These are phyloP conservation scores for Gymnorhina tibicen DNA, from an alignment of 2,113 vertebrate species.

Conservation along the genomic window DNA sequence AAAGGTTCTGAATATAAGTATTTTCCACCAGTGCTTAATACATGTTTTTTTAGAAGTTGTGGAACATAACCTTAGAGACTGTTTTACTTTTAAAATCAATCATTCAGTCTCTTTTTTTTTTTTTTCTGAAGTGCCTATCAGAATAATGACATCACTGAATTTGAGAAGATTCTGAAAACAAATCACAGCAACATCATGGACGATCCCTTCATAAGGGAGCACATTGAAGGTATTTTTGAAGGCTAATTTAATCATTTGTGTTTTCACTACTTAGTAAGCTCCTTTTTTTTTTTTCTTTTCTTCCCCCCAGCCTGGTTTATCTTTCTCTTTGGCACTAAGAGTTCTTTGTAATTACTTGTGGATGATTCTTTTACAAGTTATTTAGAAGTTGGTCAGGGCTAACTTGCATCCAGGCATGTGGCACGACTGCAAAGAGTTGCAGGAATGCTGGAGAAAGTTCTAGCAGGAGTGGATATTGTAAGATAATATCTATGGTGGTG, in stretches of 20 bases:
- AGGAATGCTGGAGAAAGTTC: not conserved
- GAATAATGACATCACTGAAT: conserved; percentile 99
- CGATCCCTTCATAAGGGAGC: conserved; percentile 97
- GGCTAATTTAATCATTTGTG: not conserved
- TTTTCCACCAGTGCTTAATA: not conserved
- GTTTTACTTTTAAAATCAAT: not conserved
- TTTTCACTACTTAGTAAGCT: not conserved
- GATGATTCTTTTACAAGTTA: not conserved
- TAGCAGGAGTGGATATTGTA: not conserved
- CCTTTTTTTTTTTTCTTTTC: not conserved
- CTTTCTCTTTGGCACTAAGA: not conserved
- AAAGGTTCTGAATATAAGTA: not conserved
- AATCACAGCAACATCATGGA: conserved; percentile 99
- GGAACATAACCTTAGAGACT: not conserved
- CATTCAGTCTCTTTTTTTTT: not conserved
- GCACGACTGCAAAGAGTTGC: not conserved
- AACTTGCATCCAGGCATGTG: not conserved
- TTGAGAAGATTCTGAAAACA: conserved; percentile 99
- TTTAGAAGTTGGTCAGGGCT: not conserved
- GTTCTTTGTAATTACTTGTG: not conserved
- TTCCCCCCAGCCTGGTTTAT: not conserved
- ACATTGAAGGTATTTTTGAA: conserved; percentile 90
- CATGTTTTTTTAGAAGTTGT: not conserved
- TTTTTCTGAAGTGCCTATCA: conserved; percentile 90
- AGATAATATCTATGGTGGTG: not conserved